These are phyloP conservation scores for Dromas ardeola DNA, from an alignment of 2,113 vertebrate species.

Conservation along the genomic window DNA sequence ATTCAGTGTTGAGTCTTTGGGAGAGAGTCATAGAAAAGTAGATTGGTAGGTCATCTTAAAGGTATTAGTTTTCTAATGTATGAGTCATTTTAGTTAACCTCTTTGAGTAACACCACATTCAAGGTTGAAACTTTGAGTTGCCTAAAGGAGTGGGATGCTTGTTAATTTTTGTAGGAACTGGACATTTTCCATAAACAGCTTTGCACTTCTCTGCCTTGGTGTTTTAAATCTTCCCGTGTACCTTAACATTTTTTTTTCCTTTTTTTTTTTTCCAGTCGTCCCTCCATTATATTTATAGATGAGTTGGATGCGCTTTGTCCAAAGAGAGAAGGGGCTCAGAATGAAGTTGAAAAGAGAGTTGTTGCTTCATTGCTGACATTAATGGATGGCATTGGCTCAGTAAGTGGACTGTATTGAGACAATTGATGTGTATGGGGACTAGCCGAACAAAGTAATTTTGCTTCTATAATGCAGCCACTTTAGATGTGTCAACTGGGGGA, in stretches of 20 bases:
- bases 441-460: not conserved
- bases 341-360: constrained; percentile 95
- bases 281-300: constrained; percentile 96
- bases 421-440: not conserved
- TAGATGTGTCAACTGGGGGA: not conserved
- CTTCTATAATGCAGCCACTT: not conserved
- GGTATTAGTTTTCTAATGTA: not conserved
- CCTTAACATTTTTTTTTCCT: not conserved
- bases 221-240: not conserved
- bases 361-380: constrained; percentile 93
- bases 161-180: not conserved
- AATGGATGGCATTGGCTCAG: constrained; percentile 96
- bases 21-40: not conserved
- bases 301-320: constrained; percentile 95
- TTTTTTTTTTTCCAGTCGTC: constrained; percentile 69
- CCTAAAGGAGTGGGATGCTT: not conserved
- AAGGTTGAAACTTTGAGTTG: not conserved
- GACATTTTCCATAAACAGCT: not conserved
- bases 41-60: not conserved
- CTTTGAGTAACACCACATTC: not conserved
- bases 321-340: constrained; percentile 90
- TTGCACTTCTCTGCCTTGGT: not conserved
- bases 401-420: constrained; percentile 64
- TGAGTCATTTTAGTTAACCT: not conserved
- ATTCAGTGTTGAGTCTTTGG: not conserved